Base-by-base conservation (phyloP, 2,888 invertebrate species). In the Volucella zonaria region DNA sequence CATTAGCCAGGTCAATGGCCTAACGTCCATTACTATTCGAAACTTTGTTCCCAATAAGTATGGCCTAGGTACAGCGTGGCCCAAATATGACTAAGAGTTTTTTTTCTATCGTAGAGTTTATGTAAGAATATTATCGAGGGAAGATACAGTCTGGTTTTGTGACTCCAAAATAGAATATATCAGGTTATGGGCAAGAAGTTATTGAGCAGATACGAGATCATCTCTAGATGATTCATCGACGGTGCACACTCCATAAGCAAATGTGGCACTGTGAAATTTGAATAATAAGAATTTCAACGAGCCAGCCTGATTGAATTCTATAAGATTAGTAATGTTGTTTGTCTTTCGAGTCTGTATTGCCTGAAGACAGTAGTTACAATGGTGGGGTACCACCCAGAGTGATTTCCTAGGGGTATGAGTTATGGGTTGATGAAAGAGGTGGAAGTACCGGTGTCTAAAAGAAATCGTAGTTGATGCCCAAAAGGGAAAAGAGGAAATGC, bases 1-100 rank as follows among this genome's bases (percentile, higher is more conserved):
- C 90, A 81, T 0, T 89, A 89, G 71, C 87, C 87, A 81, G 90
- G 89, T n/a, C n/a, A n/a, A n/a, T n/a, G n/a, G n/a, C n/a, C n/a
- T n/a, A n/a, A n/a, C n/a, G 78, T 90, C 90, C 0, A 89, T 90
- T 6, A 88, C 81, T 15, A 90, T 87, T 0, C 76, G 88, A 43
- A 92, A 51, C 52, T 18, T 67, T 52, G 9, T 67, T 67, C 31
- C 40, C 8, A 11, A 67, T 8, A 12, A 52, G 52, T 18, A 52
- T 52, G 15, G 15, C 51, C 18, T 67, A 52, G 42, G 18, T 18
- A 18, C 18, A 18, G 18, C 18, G 18, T 18, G 18, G 18, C 18
- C 43, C 43, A 31, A 61, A 61, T 11, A 43, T 42, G 23, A 43
- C 61, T 31, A 42, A 43, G 12, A 61, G 15, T 43, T 49, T 66